phyloP scores from a whole-genome alignment of 2,113 vertebrate species.

The Corvus moneduloides region DNA sequence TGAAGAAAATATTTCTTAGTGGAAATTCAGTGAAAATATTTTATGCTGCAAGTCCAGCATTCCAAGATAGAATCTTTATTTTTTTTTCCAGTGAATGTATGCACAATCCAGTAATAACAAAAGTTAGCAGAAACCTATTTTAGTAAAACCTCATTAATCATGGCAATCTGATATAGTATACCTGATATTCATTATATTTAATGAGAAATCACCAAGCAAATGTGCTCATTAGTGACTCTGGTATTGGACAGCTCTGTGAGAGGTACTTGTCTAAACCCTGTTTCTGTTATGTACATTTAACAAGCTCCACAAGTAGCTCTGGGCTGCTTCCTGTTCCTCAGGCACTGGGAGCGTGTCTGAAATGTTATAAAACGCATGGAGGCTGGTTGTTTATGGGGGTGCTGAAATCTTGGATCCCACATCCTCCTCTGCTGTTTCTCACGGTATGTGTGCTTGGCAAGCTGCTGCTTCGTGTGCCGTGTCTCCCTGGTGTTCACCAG shows the following conservation, averaged over 20 bases:
- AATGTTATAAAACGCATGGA: not conserved
- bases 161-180: not conserved
- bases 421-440: not conserved
- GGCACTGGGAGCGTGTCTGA: not conserved
- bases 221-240: slow-evolving; percentile 20
- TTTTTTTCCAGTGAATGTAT: not conserved
- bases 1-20: slow-evolving; percentile 2
- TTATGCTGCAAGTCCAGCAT: not conserved
- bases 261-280: slow-evolving; percentile 22
- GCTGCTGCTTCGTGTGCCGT: not conserved
- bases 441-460: not conserved
- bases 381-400: not conserved
- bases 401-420: not conserved
- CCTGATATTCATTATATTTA: slow-evolving; percentile 15
- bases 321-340: slow-evolving; percentile 12
- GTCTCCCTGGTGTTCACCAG: not conserved
- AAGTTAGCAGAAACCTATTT: slow-evolving; percentile 18
- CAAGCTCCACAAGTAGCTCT: slow-evolving; percentile 22
- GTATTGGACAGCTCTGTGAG: not conserved
- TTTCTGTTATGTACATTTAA: slow-evolving; percentile 56
- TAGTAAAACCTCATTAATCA: slow-evolving; percentile 40
- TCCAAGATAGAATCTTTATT: not conserved
- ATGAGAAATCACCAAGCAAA: slow-evolving; percentile 6
- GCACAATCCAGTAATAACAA: slow-evolving; percentile 21
- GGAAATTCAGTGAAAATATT: not conserved